These are phyloP conservation scores for Volucella zonaria DNA, from an alignment of 2,888 invertebrate genomes.

Conservation along the genomic window DNA sequence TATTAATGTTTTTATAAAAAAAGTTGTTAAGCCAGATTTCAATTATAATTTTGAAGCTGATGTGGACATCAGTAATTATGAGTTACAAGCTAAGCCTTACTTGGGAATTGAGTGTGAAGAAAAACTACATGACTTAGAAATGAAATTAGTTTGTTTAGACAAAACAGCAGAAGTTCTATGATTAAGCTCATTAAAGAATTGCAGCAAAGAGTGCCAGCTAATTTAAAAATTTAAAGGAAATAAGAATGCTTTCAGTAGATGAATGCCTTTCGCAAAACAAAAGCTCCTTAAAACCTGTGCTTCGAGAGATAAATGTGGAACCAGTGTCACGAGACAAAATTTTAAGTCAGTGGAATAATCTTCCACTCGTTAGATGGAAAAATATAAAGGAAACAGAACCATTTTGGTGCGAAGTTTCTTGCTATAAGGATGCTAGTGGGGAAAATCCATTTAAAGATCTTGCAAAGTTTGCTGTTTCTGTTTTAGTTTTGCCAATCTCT, in stretches of 20 bases:
- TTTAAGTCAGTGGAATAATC: too few relatives aligned
- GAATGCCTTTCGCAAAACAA: neutral
- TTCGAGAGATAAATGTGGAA: too few relatives aligned
- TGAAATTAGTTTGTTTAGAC: neutral
- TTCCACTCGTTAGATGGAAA: too few relatives aligned
- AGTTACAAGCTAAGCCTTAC: too few relatives aligned
- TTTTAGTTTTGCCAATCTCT: slow-evolving; percentile 13
- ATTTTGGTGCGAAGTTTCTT: slow-evolving; percentile 22
- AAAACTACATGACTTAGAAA: too few relatives aligned
- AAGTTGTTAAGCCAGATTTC: too few relatives aligned
- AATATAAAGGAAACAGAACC: neutral
- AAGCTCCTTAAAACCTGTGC: neutral
- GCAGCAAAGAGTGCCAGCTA: slow-evolving; percentile 3
- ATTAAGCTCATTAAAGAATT: slow-evolving; percentile 5
- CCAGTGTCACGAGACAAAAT: too few relatives aligned
- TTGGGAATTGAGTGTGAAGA: too few relatives aligned
- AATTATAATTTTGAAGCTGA: too few relatives aligned
- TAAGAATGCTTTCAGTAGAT: too few relatives aligned
- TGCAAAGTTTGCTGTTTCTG: slow-evolving; percentile 19
- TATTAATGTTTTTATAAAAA: too few relatives aligned
- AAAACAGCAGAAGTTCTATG: neutral
- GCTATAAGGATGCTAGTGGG: slow-evolving; percentile 12
- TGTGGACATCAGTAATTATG: too few relatives aligned
- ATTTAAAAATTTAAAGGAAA: slow-evolving; percentile 7
- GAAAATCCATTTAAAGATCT: slow-evolving; percentile 37